These are phyloP conservation scores for Matsumurasca onukii DNA, from an alignment of 1,140 invertebrate genomes.

Conservation along the genomic window DNA sequence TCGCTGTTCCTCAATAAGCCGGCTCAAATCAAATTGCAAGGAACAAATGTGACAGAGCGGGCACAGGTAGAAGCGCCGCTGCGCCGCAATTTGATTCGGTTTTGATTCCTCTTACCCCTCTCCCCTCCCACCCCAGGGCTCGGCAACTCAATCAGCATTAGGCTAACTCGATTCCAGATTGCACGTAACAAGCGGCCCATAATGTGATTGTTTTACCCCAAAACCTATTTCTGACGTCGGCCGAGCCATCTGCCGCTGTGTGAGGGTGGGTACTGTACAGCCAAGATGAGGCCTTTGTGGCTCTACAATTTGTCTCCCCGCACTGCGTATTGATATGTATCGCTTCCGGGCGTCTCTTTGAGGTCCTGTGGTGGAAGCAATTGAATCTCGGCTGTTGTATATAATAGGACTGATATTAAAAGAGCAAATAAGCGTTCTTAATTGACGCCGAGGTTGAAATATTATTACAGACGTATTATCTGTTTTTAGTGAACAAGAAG, in stretches of 20 bases:
- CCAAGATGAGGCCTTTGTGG: constrained; percentile 9
- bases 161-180: constrained; percentile 23
- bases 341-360: background rate
- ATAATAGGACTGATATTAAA: no score
- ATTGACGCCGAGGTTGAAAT: no score
- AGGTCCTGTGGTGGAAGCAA: no score
- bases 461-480: no score
- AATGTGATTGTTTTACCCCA: constrained; percentile 25
- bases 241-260: background rate
- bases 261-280: background rate
- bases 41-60: constrained; percentile 1
- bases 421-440: no score
- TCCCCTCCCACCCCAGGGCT: background rate
- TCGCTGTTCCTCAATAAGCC: constrained; percentile 15
- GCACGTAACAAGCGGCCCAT: constrained; percentile 17
- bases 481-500: no score
- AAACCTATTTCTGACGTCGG: constrained; percentile 18
- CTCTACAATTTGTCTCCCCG: constrained; percentile 15
- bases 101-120: constrained; percentile 24
- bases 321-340: constrained; percentile 24
- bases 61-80: background rate
- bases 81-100: constrained; percentile 20
- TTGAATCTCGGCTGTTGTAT: no score
- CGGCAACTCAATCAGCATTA: constrained; percentile 24
- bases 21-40: constrained; percentile 13